phyloP scores from a whole-genome alignment of 2,888 invertebrate genomes.

The Globia sparganii region DNA sequence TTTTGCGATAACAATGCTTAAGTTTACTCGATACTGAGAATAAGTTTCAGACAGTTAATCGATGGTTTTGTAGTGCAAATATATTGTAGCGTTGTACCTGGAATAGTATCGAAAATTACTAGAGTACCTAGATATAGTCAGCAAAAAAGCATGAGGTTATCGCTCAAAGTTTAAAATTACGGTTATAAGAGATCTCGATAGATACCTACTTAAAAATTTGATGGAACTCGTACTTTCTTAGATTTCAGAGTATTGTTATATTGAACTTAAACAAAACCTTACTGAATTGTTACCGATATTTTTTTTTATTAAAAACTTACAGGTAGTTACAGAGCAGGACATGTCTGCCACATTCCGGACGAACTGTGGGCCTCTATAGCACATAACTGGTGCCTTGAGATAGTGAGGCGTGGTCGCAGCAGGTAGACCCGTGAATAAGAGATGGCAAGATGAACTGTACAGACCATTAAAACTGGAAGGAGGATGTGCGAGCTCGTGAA shows the following conservation, averaged over 20 bases:
- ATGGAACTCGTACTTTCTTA: not conserved
- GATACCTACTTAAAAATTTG: not conserved
- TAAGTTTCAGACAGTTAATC: constrained; percentile 50
- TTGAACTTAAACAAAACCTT: not conserved
- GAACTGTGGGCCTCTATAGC: not conserved
- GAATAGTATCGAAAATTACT: constrained; percentile 4
- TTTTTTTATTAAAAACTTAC: not conserved
- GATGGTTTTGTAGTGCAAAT: constrained; percentile 35
- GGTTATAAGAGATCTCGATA: too few relatives aligned
- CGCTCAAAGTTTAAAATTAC: too few relatives aligned
- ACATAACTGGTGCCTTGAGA: not conserved
- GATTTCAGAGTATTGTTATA: not conserved
- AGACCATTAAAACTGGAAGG: not conserved
- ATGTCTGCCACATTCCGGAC: not conserved
- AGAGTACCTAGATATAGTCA: not conserved
- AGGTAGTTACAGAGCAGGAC: not conserved
- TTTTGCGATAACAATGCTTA: constrained; percentile 64
- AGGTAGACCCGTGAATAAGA: not conserved
- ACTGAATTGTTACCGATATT: not conserved
- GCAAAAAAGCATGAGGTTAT: not conserved
- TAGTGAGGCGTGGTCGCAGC: not conserved
- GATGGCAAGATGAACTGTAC: not conserved
- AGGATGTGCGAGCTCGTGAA: not conserved
- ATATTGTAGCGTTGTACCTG: constrained; percentile 26
- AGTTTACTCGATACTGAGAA: constrained; percentile 46